Evolutionary conservation across 2,113 vertebrate genomes (phyloP).

Genomic region (Vombatus ursinus): DNA sequence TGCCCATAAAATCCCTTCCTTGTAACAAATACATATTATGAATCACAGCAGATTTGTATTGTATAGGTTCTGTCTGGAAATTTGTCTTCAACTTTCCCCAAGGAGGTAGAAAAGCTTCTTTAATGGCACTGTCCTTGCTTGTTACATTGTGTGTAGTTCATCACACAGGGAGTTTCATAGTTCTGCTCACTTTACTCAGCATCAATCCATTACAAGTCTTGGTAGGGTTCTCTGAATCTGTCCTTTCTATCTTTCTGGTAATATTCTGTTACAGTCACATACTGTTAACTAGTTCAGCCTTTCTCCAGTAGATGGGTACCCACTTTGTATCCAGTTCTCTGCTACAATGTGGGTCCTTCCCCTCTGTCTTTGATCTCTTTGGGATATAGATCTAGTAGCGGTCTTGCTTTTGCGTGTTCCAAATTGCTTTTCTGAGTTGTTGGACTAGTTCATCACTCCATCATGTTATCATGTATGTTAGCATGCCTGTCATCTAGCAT

Average conservation of each 20-base stretch:
- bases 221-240: not conserved
- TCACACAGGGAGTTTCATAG: not conserved
- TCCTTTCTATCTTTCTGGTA: not conserved
- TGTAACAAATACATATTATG: not conserved
- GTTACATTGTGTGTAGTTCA: not conserved
- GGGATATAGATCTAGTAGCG: not conserved
- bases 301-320: no score
- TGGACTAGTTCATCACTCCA: no score
- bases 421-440: no score
- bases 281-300: no score
- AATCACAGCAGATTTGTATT: not conserved
- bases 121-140: not conserved
- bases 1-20: not conserved
- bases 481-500: not conserved
- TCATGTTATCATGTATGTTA: not conserved
- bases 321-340: no score
- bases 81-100: not conserved
- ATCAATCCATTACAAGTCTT: not conserved
- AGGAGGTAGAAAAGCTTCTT: not conserved
- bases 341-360: no score
- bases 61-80: not conserved
- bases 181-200: not conserved
- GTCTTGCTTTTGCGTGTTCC: not conserved
- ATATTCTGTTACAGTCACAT: no score
- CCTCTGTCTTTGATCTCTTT: not conserved